A percentile compares a stretch with the other conserved stretches of the same genome.
Conservation (phyloP, 1,140 invertebrate species). For the Caenorhabditis latens region DNA sequence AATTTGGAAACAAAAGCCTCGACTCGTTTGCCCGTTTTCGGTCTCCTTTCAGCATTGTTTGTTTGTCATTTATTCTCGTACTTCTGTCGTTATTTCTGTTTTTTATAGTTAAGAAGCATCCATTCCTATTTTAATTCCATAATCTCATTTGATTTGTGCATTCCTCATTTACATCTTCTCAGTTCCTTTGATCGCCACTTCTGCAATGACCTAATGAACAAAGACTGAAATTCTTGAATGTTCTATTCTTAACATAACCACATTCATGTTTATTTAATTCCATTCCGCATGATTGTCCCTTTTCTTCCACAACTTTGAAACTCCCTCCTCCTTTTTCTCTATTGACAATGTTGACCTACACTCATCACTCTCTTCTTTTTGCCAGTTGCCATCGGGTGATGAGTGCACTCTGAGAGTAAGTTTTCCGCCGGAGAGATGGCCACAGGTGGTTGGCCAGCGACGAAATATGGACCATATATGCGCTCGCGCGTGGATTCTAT, state of each 20-base stretch:
- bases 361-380: neutral
- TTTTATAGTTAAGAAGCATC: no score
- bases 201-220: neutral
- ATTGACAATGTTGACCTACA: neutral
- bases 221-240: neutral
- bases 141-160: neutral
- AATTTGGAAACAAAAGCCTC: slow-evolving; percentile 49
- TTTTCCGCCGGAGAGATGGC: slow-evolving; percentile 84
- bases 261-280: neutral
- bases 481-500: no score
- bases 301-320: neutral
- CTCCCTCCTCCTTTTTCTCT: no score
- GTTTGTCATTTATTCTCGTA: slow-evolving; percentile 14
- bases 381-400: neutral
- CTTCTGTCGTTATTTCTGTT: neutral
- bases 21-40: slow-evolving; percentile 6
- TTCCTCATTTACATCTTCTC: neutral
- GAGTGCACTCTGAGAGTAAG: neutral
- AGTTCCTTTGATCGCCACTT: neutral
- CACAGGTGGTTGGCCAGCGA: no score
- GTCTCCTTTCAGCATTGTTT: slow-evolving; percentile 10
- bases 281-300: slow-evolving; percentile 8
- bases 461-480: no score
- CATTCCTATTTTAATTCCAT: neutral
- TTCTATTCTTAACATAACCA: neutral